Evolutionary conservation across 2,888 invertebrate genomes (phyloP).

Genomic region (Chrysolina americana): DNA sequence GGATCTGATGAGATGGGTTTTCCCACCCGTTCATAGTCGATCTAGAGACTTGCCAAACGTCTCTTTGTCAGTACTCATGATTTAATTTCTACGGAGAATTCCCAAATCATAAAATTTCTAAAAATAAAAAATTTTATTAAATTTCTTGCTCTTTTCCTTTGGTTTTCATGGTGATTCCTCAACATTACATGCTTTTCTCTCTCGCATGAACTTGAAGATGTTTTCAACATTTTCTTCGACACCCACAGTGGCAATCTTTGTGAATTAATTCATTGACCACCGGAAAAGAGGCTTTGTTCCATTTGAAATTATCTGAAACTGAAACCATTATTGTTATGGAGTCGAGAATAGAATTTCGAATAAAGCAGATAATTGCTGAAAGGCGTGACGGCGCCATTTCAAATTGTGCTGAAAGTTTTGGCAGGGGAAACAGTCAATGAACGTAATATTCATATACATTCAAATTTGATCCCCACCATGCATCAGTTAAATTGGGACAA

Average conservation of each 20-base stretch:
- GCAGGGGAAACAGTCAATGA: neutral
- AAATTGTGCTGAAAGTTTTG: neutral
- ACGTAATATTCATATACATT: neutral
- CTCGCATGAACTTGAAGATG: neutral
- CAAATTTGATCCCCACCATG: too few relatives aligned
- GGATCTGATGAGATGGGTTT: too few relatives aligned
- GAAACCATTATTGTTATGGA: neutral
- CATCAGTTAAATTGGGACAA: too few relatives aligned
- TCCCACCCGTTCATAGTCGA: too few relatives aligned
- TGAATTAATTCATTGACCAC: neutral
- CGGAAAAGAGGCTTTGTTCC: neutral
- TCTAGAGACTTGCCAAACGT: too few relatives aligned
- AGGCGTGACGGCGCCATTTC: constrained; percentile 3
- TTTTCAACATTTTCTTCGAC: neutral
- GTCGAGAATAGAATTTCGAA: neutral
- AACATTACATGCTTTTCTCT: too few relatives aligned
- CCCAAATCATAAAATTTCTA: too few relatives aligned
- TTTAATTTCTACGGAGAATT: too few relatives aligned
- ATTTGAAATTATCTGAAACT: neutral
- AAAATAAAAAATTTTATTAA: too few relatives aligned
- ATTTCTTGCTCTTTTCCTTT: too few relatives aligned
- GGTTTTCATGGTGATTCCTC: too few relatives aligned
- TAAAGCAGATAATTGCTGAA: neutral
- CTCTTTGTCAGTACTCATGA: too few relatives aligned
- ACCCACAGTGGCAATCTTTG: neutral